Percentiles rank a stretch among this genome's conserved stretches.
phyloP scores from a whole-genome alignment of 2,113 vertebrate species.

The Picathartes gymnocephalus region DNA sequence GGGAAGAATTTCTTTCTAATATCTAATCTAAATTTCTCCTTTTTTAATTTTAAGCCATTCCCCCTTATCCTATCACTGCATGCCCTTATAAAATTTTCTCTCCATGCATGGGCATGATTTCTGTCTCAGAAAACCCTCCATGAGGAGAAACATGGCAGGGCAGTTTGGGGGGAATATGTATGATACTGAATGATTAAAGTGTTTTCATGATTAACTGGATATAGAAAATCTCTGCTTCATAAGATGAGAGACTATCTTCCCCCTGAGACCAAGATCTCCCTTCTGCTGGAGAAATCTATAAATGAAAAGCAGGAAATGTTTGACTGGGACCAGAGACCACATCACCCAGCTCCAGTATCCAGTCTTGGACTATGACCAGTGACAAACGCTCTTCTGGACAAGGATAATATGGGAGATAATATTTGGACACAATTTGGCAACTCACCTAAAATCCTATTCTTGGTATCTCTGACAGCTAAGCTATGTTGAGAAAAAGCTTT shows the following conservation, averaged over 20 bases:
- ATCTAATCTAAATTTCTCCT: not conserved
- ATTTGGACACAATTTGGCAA: not conserved
- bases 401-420: not conserved
- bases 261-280: not conserved
- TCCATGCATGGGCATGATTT: not conserved
- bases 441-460: not conserved
- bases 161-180: not conserved
- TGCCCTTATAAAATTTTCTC: not conserved
- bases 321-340: not conserved
- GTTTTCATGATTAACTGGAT: not conserved
- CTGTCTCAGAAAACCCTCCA: not conserved
- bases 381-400: not conserved
- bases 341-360: not conserved
- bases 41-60: not conserved
- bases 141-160: not conserved
- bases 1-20: not conserved
- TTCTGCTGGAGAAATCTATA: not conserved
- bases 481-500: not conserved
- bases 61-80: not conserved
- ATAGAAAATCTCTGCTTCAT: not conserved
- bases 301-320: not conserved
- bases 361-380: not conserved
- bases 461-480: not conserved
- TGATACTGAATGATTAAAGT: not conserved
- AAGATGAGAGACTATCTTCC: not conserved